These are phyloP conservation scores for Bostrychus sinensis DNA, from an alignment of 2,113 vertebrate species.

Conservation along the genomic window DNA sequence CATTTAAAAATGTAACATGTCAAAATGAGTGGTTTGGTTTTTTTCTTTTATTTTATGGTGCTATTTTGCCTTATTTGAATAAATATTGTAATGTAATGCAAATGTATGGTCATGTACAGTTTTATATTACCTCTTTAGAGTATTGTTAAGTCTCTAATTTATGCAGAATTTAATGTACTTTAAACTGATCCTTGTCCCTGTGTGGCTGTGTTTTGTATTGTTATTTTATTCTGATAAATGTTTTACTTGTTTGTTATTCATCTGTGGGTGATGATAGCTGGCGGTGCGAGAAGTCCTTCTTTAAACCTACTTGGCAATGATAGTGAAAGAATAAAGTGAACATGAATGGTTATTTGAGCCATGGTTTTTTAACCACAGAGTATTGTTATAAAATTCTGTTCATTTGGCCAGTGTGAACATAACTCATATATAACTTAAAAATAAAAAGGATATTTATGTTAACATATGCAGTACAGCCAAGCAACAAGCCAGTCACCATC, in stretches of 20 bases:
- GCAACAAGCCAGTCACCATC: slow-evolving; percentile 1
- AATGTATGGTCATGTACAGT: slow-evolving; percentile 82
- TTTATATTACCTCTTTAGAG: slow-evolving; percentile 77
- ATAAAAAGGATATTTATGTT: background rate
- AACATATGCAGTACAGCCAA: background rate
- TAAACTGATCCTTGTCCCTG: slow-evolving; percentile 66
- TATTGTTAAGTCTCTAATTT: slow-evolving; percentile 74
- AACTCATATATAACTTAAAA: background rate
- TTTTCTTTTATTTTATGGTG: slow-evolving; percentile 65
- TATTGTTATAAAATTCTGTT: background rate
- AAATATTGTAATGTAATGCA: slow-evolving; percentile 80
- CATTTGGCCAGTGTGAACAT: background rate
- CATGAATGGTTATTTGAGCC: slow-evolving; percentile 61
- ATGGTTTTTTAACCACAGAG: slow-evolving; percentile 62
- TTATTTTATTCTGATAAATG: slow-evolving; percentile 60
- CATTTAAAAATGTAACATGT: slow-evolving; percentile 52
- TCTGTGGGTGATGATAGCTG: slow-evolving; percentile 55
- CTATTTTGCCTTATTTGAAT: slow-evolving; percentile 73
- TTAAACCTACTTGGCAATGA: slow-evolving; percentile 60
- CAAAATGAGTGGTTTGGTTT: slow-evolving; percentile 55
- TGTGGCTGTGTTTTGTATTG: slow-evolving; percentile 69
- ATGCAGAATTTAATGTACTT: slow-evolving; percentile 75
- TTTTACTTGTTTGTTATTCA: slow-evolving; percentile 64
- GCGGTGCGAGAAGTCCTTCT: slow-evolving; percentile 35
- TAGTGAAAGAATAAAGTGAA: slow-evolving; percentile 72